Base-by-base conservation (phyloP, 2,113 vertebrate genomes). In the Scatophagus argus region DNA sequence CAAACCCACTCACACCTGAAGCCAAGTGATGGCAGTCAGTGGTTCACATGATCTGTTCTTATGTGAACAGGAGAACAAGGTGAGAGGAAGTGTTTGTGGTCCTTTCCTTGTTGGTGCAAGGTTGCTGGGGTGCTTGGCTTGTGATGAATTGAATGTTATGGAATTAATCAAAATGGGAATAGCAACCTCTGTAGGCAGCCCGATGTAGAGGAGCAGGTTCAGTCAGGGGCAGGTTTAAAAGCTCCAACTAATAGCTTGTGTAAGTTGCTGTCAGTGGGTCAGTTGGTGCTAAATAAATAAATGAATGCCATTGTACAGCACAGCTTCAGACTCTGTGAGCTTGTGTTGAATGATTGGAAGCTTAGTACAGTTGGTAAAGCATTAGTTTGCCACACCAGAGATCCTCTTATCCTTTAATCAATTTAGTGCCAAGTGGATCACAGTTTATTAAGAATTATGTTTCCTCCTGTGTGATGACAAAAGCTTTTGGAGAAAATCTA, bases 1-100 rank as follows among this genome's bases (percentile, higher is more conserved):
- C 64, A 56, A 76, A 83, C 84, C 70, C 27, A 34, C 71, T 90
- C 79, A 88, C n/a, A n/a, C n/a, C n/a, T n/a, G n/a, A 87, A 87
- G 82, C 32, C 4, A 19, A 58, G 49, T 70, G 65, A 59, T 66
- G 61, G 74, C 69, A 81, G 88, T 80, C 84, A 88, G 65, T 81
- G 87, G 91, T 81, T 75, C 79, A 54, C 87, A 81, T 90, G 77
- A 91, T 91, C 82, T 66, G 75, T 34, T 82, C 39, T 83, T 86
- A 89, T 81, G 82, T 82, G 84, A 89, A 70, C 60, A 83, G 47
- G 46, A 70, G 83, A 75, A 81, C 62, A 71, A 73, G 41, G 19
- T 68, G 77, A 58, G 70, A 72, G 51, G 69, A 56, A 67, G 62
- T 60, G 70, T 55, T 43, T 66, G 52, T 38, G 61, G 58, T 56